Conservation (phyloP, 2,888 invertebrate genomes). For the Merodon equestris region DNA sequence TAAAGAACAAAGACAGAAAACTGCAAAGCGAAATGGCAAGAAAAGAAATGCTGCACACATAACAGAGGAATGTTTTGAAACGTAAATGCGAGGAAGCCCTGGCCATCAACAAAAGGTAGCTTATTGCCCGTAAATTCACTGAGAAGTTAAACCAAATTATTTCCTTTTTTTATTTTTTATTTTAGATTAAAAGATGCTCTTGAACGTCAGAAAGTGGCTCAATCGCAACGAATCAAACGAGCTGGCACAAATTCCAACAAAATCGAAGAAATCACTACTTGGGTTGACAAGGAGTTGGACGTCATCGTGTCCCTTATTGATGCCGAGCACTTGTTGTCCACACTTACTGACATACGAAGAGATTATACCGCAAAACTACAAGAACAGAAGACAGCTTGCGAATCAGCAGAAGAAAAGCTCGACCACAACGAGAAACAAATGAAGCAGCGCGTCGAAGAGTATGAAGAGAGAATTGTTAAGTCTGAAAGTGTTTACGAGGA, state of each 20-base stretch:
- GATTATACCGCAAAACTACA: conserved; percentile 75
- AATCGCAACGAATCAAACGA: conserved; percentile 73
- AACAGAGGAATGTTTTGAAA: conserved; percentile 90
- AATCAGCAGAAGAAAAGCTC: conserved; percentile 63
- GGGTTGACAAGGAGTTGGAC: conserved; percentile 89
- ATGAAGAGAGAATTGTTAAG: conserved; percentile 80
- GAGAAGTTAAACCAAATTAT: not conserved
- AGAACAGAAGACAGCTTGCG: conserved; percentile 79
- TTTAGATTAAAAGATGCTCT: conserved; percentile 76
- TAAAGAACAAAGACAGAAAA: conserved; percentile 90
- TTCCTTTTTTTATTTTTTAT: too few relatives aligned
- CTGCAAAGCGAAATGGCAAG: conserved; percentile 88
- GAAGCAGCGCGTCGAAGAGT: conserved; percentile 79
- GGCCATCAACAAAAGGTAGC: conserved; percentile 87
- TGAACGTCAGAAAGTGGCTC: conserved; percentile 75
- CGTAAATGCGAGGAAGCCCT: conserved; percentile 93
- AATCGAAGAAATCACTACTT: conserved; percentile 81
- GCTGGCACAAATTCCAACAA: conserved; percentile 75
- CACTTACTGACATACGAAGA: conserved; percentile 74
- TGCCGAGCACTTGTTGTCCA: conserved; percentile 81
- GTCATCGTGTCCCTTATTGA: conserved; percentile 87
- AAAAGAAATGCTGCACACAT: conserved; percentile 87
- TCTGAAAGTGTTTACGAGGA: conserved; percentile 82
- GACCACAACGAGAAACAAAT: conserved; percentile 79
- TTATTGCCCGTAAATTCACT: not conserved